Conservation (phyloP, 1,140 invertebrate genomes). For the Stegodyphus dumicola region DNA sequence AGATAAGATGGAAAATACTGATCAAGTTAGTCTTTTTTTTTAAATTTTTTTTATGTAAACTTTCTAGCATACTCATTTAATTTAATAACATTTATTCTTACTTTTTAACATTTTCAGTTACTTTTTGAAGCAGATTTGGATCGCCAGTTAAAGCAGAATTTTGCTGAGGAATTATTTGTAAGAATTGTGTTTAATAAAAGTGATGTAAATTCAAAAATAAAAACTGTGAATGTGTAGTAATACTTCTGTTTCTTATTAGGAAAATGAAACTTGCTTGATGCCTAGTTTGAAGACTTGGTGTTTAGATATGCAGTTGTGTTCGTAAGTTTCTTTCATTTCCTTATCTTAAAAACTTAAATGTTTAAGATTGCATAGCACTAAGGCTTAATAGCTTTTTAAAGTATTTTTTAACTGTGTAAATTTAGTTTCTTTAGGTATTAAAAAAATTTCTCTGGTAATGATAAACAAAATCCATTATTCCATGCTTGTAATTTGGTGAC, state of each 20-base stretch:
- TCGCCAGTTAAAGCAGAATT: constrained; percentile 28
- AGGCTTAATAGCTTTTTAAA: too few species aligned
- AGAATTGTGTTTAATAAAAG: neutral
- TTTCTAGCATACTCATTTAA: neutral
- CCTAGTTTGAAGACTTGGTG: constrained; percentile 30
- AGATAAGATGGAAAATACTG: constrained; percentile 64
- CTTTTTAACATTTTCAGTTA: neutral
- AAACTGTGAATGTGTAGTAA: neutral
- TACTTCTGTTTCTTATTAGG: neutral
- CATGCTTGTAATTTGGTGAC: too few species aligned
- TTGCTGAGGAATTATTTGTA: constrained; percentile 35
- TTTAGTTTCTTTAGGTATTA: too few species aligned
- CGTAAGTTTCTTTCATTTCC: constrained; percentile 3
- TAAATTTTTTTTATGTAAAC: neutral
- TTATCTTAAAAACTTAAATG: too few species aligned
- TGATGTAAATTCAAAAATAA: neutral
- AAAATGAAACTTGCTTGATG: neutral
- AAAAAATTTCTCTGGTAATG: too few species aligned
- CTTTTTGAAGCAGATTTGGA: constrained; percentile 51
- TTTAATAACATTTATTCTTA: constrained; percentile 7
- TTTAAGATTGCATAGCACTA: too few species aligned
- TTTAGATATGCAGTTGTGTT: constrained; percentile 46
- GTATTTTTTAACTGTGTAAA: too few species aligned
- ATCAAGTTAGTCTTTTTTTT: constrained; percentile 17
- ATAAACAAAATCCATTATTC: too few species aligned